Evolutionary conservation across 2,888 invertebrate genomes (phyloP).

Genomic region (Barypeithes pellucidus): DNA sequence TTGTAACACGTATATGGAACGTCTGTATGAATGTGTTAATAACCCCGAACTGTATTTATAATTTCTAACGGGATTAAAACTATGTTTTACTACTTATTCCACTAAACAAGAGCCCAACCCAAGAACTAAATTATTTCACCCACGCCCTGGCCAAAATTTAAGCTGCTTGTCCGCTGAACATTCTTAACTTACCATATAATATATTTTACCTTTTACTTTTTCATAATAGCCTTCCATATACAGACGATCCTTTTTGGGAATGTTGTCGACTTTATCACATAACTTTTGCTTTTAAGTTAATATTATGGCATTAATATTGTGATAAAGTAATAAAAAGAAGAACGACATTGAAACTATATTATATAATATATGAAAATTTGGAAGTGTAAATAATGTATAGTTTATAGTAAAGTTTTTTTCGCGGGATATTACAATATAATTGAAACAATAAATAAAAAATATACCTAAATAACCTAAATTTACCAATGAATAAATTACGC

Average conservation of each 20-base stretch:
- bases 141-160: constrained; percentile 7
- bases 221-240: constrained; percentile 35
- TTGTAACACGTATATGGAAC: no score
- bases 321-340: neutral
- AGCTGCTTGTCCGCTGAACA: constrained; percentile 13
- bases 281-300: constrained; percentile 16
- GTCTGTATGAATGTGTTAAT: no score
- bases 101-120: neutral
- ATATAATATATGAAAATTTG: no score
- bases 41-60: neutral
- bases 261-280: constrained; percentile 37
- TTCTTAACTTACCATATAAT: constrained; percentile 8
- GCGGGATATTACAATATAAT: no score
- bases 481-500: neutral
- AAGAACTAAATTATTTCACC: constrained; percentile 5
- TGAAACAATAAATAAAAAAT: no score
- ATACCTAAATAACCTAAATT: neutral
- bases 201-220: constrained; percentile 48
- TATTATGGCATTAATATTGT: neutral
- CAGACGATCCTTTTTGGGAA: constrained; percentile 36
- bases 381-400: no score
- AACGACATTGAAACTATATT: neutral
- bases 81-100: neutral
- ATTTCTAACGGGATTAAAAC: neutral
- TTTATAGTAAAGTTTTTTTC: no score